phyloP scores from a whole-genome alignment of 37 sponge, comb jelly and placozoan species.

The Oscarella lobularis region DNA sequence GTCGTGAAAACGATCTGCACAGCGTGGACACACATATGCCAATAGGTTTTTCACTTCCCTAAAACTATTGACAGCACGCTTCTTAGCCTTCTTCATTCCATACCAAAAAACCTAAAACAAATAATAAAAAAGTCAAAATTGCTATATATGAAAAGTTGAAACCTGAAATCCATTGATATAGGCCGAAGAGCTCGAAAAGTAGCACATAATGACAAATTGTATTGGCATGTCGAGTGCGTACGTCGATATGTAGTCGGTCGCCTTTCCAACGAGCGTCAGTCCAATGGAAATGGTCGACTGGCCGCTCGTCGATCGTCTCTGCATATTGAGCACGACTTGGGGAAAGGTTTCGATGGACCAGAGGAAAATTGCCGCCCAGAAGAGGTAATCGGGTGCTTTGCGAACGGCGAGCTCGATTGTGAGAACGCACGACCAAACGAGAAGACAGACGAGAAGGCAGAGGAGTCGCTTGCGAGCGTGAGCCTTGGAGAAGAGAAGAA shows the following conservation, averaged over 20 bases:
- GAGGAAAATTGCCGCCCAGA: conserved; percentile 27
- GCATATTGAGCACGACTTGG: conserved; percentile 20
- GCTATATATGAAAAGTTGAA: neutral
- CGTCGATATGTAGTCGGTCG: conserved; percentile 27
- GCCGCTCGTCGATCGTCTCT: conserved; percentile 15
- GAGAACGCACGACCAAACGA: conserved; percentile 21
- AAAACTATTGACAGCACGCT: neutral
- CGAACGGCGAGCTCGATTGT: conserved; percentile 18
- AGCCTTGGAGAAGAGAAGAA: conserved; percentile 18
- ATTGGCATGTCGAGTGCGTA: conserved; percentile 22
- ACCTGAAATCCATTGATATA: conserved; percentile 33
- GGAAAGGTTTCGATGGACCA: conserved; percentile 38
- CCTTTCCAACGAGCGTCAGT: conserved; percentile 22
- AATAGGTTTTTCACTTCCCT: neutral
- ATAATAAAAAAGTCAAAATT: neutral
- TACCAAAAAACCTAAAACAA: neutral
- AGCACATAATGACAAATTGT: conserved; percentile 26
- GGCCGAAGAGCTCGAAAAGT: conserved; percentile 23
- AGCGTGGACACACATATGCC: neutral
- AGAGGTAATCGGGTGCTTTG: conserved; percentile 4
- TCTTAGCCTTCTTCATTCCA: neutral
- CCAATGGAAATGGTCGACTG: conserved; percentile 25
- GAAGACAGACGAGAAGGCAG: conserved; percentile 20
- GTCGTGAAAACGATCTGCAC: neutral
- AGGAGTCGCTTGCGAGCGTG: conserved; percentile 9